These are phyloP conservation scores for Tympanoctomys barrerae DNA, from an alignment of 2,797 vertebrate species.

Conservation along the genomic window DNA sequence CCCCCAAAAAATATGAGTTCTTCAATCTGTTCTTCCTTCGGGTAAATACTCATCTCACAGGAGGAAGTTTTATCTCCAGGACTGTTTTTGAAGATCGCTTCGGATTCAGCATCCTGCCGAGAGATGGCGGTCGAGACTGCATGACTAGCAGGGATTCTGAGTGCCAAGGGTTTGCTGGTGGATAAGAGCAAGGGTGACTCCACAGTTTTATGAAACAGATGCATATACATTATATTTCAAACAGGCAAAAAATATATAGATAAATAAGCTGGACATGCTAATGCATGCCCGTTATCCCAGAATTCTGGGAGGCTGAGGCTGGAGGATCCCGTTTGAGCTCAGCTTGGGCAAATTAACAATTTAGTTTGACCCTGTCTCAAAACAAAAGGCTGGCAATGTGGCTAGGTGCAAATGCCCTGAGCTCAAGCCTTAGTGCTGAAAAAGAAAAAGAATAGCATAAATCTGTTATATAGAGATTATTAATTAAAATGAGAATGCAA, in stretches of 20 bases:
- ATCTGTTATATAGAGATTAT: background rate
- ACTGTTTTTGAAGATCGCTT: background rate
- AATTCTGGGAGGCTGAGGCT: background rate
- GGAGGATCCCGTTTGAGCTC: background rate
- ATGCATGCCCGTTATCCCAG: background rate
- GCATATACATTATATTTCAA: background rate
- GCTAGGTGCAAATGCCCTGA: background rate
- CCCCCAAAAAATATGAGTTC: background rate
- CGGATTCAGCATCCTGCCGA: background rate
- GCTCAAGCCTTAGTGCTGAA: too few species aligned
- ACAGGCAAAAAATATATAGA: background rate
- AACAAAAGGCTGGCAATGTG: background rate
- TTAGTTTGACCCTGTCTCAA: background rate
- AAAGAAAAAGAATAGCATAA: background rate
- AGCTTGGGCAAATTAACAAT: background rate
- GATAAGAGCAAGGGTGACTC: background rate
- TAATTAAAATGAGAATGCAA: slow-evolving; percentile 52
- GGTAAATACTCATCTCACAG: background rate
- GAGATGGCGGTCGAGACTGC: background rate
- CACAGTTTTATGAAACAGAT: background rate
- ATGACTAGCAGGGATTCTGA: background rate
- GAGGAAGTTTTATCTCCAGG: background rate
- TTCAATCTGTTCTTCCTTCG: background rate
- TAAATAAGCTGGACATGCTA: background rate
- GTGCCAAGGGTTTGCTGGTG: background rate